phyloP scores from a whole-genome alignment of 1,140 invertebrate genomes.

The Papilio xuthus region DNA sequence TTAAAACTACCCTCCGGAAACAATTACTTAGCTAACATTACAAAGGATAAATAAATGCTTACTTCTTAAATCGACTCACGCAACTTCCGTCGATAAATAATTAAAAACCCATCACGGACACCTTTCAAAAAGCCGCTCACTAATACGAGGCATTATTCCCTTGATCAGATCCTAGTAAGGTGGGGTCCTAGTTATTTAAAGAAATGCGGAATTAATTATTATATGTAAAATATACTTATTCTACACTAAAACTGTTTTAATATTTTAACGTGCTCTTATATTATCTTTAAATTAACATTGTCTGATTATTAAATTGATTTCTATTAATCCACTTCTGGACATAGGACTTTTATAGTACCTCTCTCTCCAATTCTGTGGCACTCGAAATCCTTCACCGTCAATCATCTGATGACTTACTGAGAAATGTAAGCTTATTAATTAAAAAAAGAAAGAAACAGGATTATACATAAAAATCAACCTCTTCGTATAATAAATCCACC shows the following conservation, averaged over 20 bases:
- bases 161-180: slow-evolving; percentile 65
- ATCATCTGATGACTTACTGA: too few species aligned
- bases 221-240: not conserved
- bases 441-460: too few species aligned
- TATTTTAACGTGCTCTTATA: too few species aligned
- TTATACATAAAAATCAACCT: too few species aligned
- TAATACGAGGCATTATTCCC: slow-evolving; percentile 70
- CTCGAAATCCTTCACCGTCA: too few species aligned
- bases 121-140: slow-evolving; percentile 72
- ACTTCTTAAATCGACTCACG: slow-evolving; percentile 38
- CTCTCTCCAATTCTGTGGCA: too few species aligned
- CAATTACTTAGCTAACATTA: slow-evolving; percentile 20
- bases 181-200: slow-evolving; percentile 42
- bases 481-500: not conserved
- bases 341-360: too few species aligned
- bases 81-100: slow-evolving; percentile 59
- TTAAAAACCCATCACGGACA: slow-evolving; percentile 75
- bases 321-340: too few species aligned
- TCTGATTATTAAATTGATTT: too few species aligned
- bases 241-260: too few species aligned
- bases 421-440: too few species aligned
- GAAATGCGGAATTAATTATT: slow-evolving; percentile 37
- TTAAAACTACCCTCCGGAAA: slow-evolving; percentile 5
- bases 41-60: slow-evolving; percentile 23
- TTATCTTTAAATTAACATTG: too few species aligned